Evolutionary conservation across 2,113 vertebrate genomes (phyloP), one percentile per base, ranked within the genome.

Genomic region (Paratilapia polleni): DNA sequence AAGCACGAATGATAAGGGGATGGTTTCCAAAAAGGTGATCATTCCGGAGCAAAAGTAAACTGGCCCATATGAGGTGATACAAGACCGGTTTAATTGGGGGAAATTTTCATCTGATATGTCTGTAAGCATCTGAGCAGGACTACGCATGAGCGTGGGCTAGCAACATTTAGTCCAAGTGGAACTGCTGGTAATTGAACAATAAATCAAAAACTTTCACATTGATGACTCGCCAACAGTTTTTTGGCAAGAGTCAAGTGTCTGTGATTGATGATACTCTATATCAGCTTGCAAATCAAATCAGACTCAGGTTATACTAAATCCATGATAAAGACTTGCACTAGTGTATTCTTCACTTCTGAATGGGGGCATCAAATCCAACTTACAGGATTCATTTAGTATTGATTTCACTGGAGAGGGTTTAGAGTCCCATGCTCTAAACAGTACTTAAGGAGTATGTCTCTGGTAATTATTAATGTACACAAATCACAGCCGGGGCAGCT

Each of bases 391-490:
- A 61, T 80, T 91, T 87, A 75, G 81, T 78, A 89, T 86, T 76
- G 89, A 92, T 90, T 87, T 88, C 59, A 78, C 34, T 31, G 15
- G 20, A 28, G 31, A 78, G 77, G 64, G 74, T 85, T 79, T 64
- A 57, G 41, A 26, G 78, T 75, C 58, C 70, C 31, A 2, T 73
- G 62, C 81, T 80, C 52, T 90, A 83, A 85, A 85, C 82, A 82
- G 78, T 77, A 59, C 49, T 66, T 80, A 82, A 73, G 47, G 68
- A 59, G 56, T 75, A 83, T 86, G 85, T 85, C 66, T 73, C 58
- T 62, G 57, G 70, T 58, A 91, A 87, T 87, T 77, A 76, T 85
- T 64, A 82, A 91, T 84, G 82, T 85, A 70, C 78, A 89, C 83
- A 82, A 89, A 89, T 85, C 79, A 82, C 78, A 84, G 85, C 24